Percentiles rank a stretch among this genome's conserved stretches.
phyloP scores from a whole-genome alignment of 2,888 invertebrate species.

The Mactromeris polynyma region DNA sequence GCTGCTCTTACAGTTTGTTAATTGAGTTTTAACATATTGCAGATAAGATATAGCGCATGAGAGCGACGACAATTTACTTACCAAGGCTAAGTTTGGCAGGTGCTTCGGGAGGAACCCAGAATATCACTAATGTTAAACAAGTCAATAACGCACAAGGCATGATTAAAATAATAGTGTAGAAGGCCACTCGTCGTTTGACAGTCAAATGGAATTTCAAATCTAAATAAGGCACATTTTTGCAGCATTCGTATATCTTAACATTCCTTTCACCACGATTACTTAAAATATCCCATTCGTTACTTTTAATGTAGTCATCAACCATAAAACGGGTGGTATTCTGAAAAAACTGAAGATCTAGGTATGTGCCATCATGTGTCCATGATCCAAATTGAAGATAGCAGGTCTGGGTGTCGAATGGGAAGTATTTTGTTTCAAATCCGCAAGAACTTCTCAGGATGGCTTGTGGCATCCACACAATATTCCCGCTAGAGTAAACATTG shows the following conservation, averaged over 20 bases:
- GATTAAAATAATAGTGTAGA: conserved; percentile 87
- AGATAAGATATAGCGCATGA: conserved; percentile 6
- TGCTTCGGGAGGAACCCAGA: conserved; percentile 88
- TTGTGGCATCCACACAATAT: conserved; percentile 84
- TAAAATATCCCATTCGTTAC: conserved; percentile 87
- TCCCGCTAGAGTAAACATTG: conserved; percentile 82
- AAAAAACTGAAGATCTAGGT: conserved; percentile 82
- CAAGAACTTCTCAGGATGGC: conserved; percentile 86
- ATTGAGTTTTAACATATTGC: neutral
- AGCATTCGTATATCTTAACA: conserved; percentile 85
- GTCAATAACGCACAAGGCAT: conserved; percentile 87
- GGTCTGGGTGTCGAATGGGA: conserved; percentile 86
- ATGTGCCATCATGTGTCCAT: conserved; percentile 86
- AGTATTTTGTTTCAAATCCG: conserved; percentile 86
- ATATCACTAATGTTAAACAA: conserved; percentile 86
- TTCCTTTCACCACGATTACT: conserved; percentile 82
- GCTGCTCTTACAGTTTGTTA: neutral
- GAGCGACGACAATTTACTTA: conserved; percentile 73
- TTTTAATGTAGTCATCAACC: conserved; percentile 83
- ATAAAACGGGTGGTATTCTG: conserved; percentile 74
- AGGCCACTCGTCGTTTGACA: conserved; percentile 83
- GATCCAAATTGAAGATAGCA: conserved; percentile 87
- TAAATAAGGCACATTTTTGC: conserved; percentile 84
- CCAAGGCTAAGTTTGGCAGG: conserved; percentile 87
- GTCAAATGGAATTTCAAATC: conserved; percentile 85